phyloP scores from a whole-genome alignment of 2,797 vertebrate species.

The Ciconia nigra region DNA sequence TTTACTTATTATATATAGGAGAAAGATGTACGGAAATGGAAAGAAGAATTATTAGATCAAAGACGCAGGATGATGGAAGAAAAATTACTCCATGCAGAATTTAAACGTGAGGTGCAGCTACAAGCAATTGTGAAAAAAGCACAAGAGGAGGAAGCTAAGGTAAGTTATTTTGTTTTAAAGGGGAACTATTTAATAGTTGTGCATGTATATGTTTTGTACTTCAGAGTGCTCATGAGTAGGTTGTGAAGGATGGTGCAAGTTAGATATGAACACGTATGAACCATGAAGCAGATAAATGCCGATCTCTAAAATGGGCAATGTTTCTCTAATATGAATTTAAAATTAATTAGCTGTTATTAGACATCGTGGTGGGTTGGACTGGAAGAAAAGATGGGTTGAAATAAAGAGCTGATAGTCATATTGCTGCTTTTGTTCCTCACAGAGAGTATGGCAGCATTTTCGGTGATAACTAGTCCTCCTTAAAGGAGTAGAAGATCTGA shows the following conservation, averaged over 20 bases:
- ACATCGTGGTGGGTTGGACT: not conserved
- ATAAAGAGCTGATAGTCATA: not conserved
- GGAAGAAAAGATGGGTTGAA: not conserved
- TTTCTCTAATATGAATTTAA: not conserved
- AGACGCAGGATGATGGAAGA: slow-evolving; percentile 98
- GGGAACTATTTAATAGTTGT: accelerated
- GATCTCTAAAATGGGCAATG: not conserved
- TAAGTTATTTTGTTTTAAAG: slow-evolving; percentile 38
- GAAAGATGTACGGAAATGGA: slow-evolving; percentile 98
- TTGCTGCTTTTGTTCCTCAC: not conserved
- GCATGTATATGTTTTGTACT: not conserved
- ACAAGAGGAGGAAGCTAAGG: slow-evolving; percentile 98
- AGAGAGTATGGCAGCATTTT: not conserved
- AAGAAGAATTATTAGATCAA: slow-evolving; percentile 95
- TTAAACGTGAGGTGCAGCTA: slow-evolving; percentile 94
- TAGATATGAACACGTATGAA: accelerated
- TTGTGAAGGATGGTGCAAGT: not conserved
- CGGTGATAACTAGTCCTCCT: not conserved
- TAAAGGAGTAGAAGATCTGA: not conserved
- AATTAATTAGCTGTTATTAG: not conserved
- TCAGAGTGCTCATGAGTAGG: not conserved
- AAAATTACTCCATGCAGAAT: slow-evolving; percentile 94
- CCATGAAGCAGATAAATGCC: not conserved
- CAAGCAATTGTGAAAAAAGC: slow-evolving; percentile 99
- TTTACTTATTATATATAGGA: slow-evolving; percentile 74